Evolutionary conservation across 2,888 invertebrate species (phyloP), one percentile per base, ranked within the genome.

Genomic region (Alviniconcha strummeri): DNA sequence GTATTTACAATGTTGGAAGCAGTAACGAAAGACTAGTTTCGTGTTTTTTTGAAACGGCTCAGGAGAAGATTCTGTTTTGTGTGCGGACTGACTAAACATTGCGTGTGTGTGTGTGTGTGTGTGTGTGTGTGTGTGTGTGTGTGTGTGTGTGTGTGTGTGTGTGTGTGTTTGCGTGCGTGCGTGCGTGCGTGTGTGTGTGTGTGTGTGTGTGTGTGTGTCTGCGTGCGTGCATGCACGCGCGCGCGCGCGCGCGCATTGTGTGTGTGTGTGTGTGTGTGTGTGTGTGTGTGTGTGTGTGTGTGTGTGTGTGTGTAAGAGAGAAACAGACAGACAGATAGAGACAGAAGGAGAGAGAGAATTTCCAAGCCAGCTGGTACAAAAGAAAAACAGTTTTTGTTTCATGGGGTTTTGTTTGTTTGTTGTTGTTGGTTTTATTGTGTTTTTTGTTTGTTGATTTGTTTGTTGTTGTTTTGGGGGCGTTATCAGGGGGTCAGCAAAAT

Each of bases 61-160:
- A 36, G 36, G 36, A 36, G 36, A 0, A 36, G 36, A 36, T 36
- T 36, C 36, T 36, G 36, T 3, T 36, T 36, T 36, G 36, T 36
- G 36, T 36, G 36, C 36, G 36, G 36, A 36, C 36, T 36, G 36
- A 36, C 36, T 36, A 36, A 36, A 36, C 36, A 36, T 3, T 36
- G 36, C 36, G 36, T 36, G 36, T 36, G 36, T 36, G 36, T 36
- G 36, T 36, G 17, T 8, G 71, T 71, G 71, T 19, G 17, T 71
- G 17, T 19, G 69, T 69, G 69, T n/a, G 69, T 69, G 69, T n/a
- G 69, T 69, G 69, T n/a, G 69, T 69, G 69, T 69, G 69, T 69
- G 69, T 69, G 69, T 69, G 69, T 69, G 69, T 69, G 69, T 69
- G 69, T 15, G 69, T 69, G 69, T 15, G 69, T 69, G 69, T 15